Evolutionary conservation across 2,888 invertebrate species (phyloP).

Genomic region (Cheilosia pagana): DNA sequence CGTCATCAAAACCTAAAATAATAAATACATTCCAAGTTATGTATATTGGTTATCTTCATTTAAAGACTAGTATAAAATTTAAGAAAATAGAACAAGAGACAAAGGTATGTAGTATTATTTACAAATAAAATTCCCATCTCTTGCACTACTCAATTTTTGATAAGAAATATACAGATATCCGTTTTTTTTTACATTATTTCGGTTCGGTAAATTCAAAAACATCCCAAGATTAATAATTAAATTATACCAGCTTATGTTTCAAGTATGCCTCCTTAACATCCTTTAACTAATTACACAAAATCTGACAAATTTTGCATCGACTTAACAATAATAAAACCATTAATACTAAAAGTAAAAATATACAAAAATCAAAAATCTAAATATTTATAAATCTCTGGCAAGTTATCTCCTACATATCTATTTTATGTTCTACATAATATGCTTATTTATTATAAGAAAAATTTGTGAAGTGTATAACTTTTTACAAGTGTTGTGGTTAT

Average conservation of each 20-base stretch:
- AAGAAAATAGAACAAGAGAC: slow-evolving; percentile 20
- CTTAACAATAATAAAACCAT: slow-evolving; percentile 22
- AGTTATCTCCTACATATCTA: slow-evolving; percentile 49
- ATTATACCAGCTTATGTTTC: slow-evolving; percentile 29
- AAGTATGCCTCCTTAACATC: neutral
- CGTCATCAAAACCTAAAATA: slow-evolving; percentile 60
- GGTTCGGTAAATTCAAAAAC: slow-evolving; percentile 43
- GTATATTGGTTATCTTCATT: slow-evolving; percentile 31
- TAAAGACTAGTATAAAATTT: slow-evolving; percentile 70
- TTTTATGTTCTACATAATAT: slow-evolving; percentile 34
- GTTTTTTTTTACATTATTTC: slow-evolving; percentile 30
- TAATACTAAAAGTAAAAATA: slow-evolving; percentile 8
- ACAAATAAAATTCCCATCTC: slow-evolving; percentile 41
- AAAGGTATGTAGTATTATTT: slow-evolving; percentile 36
- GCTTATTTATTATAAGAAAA: slow-evolving; percentile 13
- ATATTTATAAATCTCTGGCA: slow-evolving; percentile 51
- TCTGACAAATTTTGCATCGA: slow-evolving; percentile 2
- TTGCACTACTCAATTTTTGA: slow-evolving; percentile 18
- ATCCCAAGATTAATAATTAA: slow-evolving; percentile 27
- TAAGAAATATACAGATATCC: slow-evolving; percentile 22
- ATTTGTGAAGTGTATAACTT: slow-evolving; percentile 13
- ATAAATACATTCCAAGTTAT: slow-evolving; percentile 30
- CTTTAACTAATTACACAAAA: neutral
- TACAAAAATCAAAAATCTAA: slow-evolving; percentile 11
- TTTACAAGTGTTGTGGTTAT: slow-evolving; percentile 1